Evolutionary conservation across 35 echinoderm and acorn worm species (phyloP), one percentile per base, ranked within the genome.

Genomic region (Chiridota heheva): DNA sequence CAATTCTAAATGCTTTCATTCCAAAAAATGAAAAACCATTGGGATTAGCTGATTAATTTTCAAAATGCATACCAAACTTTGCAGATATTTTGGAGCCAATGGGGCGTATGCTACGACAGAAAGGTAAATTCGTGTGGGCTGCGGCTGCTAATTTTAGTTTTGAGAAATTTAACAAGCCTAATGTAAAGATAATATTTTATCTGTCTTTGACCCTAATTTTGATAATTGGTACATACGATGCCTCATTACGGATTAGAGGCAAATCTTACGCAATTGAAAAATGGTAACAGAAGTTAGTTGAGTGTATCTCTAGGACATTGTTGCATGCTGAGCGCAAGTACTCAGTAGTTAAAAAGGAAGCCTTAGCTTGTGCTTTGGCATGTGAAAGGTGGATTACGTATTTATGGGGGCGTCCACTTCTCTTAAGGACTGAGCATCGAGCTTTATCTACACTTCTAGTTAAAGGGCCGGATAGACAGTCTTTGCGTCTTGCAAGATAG

Each of bases 361-460:
- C 82, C 37, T 29, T 91, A 13, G 89, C 89, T 34, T 86, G 82
- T 17, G 67, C 86, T 0, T 86, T 48, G 72, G 82, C 82, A 20
- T 72, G 76, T 53, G 82, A 91, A 62, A 80, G 83, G 32, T 91
- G 73, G 82, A 58, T 74, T 48, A 59, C 44, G 16, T 76, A 87
- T 44, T 35, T 92, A 12, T 82, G 76, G 82, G 74, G 82, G 27
- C 17, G 84, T 26, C 31, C 67, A 48, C 82, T 87, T 31, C 22
- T 70, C 7, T 43, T 72, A 42, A 5, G 10, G 44, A 72, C 13
- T 12, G 36, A 72, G 28, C 42, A 42, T 16, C 5, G 15, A 43
- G 61, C 22, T 2, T 30, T 65, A 24, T 8, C 18, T 17, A 65
- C 69, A 3, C 27, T 72, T 10, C 22, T 51, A 12, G 18, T 51